These are phyloP conservation scores for Melopsittacus undulatus DNA, from an alignment of 2,797 vertebrate species.

Conservation along the genomic window DNA sequence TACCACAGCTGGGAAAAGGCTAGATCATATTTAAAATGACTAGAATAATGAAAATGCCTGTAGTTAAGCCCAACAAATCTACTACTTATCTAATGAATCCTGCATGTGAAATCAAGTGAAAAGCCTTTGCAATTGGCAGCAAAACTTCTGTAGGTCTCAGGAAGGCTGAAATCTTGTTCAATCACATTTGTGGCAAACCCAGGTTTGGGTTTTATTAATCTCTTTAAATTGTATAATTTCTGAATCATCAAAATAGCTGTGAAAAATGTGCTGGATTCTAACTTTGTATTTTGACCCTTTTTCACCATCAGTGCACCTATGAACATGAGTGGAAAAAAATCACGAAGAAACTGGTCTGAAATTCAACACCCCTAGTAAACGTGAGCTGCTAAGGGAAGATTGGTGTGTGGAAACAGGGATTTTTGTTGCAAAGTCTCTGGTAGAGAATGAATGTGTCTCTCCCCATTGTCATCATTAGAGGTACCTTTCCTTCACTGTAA, in stretches of 20 bases:
- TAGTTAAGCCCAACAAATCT: background rate
- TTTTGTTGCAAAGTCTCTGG: background rate
- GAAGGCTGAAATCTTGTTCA: background rate
- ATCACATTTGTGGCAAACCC: background rate
- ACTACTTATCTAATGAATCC: background rate
- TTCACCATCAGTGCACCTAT: background rate
- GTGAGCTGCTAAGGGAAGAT: background rate
- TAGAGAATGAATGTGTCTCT: background rate
- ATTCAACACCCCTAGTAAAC: background rate
- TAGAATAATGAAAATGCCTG: background rate
- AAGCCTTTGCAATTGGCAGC: background rate
- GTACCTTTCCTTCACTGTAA: background rate
- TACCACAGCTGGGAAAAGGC: background rate
- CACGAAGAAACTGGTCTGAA: background rate
- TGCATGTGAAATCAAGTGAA: background rate
- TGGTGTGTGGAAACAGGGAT: background rate
- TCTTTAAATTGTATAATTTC: background rate
- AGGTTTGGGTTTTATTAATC: background rate
- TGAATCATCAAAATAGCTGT: background rate
- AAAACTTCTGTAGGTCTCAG: background rate
- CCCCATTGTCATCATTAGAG: background rate
- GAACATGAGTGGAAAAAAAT: background rate
- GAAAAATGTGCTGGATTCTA: background rate
- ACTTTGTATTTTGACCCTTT: background rate
- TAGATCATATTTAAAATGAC: background rate